phyloP scores from a whole-genome alignment of 2,113 vertebrate genomes.

The Nothobranchius kuhntae region DNA sequence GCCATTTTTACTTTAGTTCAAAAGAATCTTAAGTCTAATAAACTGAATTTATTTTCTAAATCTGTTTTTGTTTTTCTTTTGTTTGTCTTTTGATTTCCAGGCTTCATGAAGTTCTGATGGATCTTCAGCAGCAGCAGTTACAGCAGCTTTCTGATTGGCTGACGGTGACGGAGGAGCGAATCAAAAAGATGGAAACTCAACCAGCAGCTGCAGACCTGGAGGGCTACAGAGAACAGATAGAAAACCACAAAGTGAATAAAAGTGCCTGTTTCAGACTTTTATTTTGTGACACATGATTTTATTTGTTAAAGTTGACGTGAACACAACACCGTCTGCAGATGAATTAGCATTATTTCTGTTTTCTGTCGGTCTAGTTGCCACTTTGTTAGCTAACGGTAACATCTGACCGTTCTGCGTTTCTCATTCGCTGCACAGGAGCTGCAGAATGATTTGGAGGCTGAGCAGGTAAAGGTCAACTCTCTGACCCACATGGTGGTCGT shows the following conservation, averaged over 20 bases:
- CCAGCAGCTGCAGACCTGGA: slow-evolving; percentile 79
- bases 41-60: neutral
- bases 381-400: slow-evolving; percentile 26
- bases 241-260: slow-evolving; percentile 86
- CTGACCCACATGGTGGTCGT: slow-evolving; percentile 98
- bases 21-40: neutral
- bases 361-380: no score
- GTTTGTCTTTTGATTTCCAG: slow-evolving; percentile 64
- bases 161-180: slow-evolving; percentile 87
- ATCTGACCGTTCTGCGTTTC: slow-evolving; percentile 8
- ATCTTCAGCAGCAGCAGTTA: slow-evolving; percentile 92
- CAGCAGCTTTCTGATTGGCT: slow-evolving; percentile 95
- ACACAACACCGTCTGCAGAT: no score
- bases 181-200: slow-evolving; percentile 88
- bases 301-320: no score
- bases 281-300: no score
- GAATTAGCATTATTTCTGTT: no score
- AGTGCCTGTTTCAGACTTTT: no score
- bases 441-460: slow-evolving; percentile 91
- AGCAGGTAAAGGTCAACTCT: slow-evolving; percentile 98
- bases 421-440: slow-evolving; percentile 77
- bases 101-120: slow-evolving; percentile 95
- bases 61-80: neutral
- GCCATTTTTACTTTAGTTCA: neutral
- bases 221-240: slow-evolving; percentile 84